phyloP scores from a whole-genome alignment of 2,888 invertebrate species.

The Chymomyza procnemis region DNA sequence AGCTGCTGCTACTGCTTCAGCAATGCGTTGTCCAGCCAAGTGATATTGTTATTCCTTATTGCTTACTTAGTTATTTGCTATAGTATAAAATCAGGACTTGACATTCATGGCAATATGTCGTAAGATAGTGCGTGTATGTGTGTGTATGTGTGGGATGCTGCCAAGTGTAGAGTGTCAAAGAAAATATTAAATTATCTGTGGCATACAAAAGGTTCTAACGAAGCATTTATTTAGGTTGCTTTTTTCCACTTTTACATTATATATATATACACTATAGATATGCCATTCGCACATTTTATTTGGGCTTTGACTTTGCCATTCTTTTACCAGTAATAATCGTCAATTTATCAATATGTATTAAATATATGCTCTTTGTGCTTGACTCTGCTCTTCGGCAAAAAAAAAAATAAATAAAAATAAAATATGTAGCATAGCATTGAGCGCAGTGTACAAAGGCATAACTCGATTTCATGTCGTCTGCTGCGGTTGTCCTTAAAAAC shows the following conservation, averaged over 20 bases:
- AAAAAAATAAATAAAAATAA: too few species aligned
- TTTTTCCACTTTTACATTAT: not conserved
- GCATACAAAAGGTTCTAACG: conserved; percentile 66
- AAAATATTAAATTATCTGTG: conserved; percentile 64
- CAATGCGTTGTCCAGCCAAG: conserved; percentile 33
- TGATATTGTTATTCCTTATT: conserved; percentile 49
- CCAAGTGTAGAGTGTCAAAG: conserved; percentile 16
- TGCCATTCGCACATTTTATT: conserved; percentile 24
- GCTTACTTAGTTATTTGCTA: conserved; percentile 54
- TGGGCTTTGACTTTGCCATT: conserved; percentile 8
- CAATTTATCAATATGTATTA: conserved; percentile 43
- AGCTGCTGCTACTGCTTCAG: too few species aligned
- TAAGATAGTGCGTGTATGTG: conserved; percentile 23
- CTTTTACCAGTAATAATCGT: conserved; percentile 23
- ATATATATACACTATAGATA: too few species aligned
- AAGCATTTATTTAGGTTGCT: conserved; percentile 58
- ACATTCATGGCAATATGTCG: conserved; percentile 51
- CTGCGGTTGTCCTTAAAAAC: conserved; percentile 2
- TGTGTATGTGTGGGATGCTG: not conserved
- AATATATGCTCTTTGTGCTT: conserved; percentile 11
- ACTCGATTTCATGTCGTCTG: conserved; percentile 29
- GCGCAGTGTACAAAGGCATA: conserved; percentile 12
- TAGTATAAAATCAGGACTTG: conserved; percentile 65
- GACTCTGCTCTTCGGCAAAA: conserved; percentile 13
- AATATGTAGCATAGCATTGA: conserved; percentile 1